phyloP scores from a whole-genome alignment of 2,888 invertebrate species.

The Agrochola lota region DNA sequence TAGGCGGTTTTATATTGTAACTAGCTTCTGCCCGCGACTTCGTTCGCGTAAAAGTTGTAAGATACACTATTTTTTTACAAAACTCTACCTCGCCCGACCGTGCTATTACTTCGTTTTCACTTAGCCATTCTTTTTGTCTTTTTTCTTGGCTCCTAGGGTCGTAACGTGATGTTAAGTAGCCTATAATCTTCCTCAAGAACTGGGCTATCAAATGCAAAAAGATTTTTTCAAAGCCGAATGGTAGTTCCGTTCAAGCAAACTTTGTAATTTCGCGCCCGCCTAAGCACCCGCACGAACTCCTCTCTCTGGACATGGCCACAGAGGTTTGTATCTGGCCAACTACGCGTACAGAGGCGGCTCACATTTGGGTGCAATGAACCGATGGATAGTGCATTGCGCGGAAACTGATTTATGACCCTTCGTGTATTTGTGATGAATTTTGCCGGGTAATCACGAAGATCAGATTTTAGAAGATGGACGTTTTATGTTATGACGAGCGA shows the following conservation, averaged over 20 bases:
- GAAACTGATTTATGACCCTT: conserved; percentile 61
- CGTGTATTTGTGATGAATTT: conserved; percentile 48
- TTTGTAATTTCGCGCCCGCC: background rate
- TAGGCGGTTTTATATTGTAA: background rate
- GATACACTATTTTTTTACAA: background rate
- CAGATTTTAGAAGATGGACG: conserved; percentile 26
- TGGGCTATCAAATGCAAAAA: no score
- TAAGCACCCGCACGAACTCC: background rate
- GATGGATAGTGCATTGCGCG: conserved; percentile 63
- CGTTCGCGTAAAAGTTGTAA: background rate
- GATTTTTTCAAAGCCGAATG: background rate
- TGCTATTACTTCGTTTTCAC: background rate
- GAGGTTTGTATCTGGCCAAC: conserved; percentile 49
- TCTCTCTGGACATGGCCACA: background rate
- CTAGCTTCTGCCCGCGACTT: background rate
- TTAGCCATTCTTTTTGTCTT: background rate
- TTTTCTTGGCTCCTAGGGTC: background rate
- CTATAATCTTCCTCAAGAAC: background rate
- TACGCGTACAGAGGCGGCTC: conserved; percentile 65
- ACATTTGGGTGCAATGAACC: conserved; percentile 64
- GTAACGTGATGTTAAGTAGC: background rate
- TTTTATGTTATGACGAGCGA: background rate
- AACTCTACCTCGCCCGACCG: background rate
- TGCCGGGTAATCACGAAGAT: conserved; percentile 37
- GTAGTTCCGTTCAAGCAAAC: background rate